Percentiles rank a stretch among this genome's conserved stretches.
These are phyloP conservation scores for Pristiophorus japonicus DNA, from an alignment of 2,113 vertebrate genomes.

Conservation along the genomic window DNA sequence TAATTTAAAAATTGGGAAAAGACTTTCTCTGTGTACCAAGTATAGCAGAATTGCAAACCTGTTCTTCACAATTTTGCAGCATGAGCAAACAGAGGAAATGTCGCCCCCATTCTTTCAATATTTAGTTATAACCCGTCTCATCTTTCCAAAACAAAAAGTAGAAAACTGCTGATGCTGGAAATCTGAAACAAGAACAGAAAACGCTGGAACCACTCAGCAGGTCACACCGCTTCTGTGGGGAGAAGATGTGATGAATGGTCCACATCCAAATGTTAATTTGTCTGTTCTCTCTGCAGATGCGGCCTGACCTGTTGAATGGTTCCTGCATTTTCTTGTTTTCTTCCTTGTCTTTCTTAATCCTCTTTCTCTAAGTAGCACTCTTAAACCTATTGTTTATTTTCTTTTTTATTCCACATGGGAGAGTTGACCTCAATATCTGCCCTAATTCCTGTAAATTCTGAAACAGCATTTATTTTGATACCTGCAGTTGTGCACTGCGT, in stretches of 20 bases:
- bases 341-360: background rate
- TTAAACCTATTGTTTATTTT: background rate
- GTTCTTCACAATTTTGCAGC: background rate
- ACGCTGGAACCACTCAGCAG: background rate
- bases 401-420: background rate
- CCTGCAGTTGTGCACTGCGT: background rate
- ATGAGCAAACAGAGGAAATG: background rate
- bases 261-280: background rate
- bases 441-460: background rate
- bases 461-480: conserved; percentile 10
- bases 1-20: background rate
- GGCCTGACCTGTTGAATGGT: background rate
- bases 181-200: background rate
- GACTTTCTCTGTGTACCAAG: background rate
- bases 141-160: background rate
- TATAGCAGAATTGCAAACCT: background rate
- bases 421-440: background rate
- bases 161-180: background rate
- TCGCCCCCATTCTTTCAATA: background rate
- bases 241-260: background rate
- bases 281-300: background rate
- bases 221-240: background rate
- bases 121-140: background rate
- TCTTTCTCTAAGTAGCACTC: background rate
- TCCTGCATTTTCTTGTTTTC: background rate